Evolutionary conservation across 2,113 vertebrate genomes (phyloP), one percentile per base, ranked within the genome.

Genomic region (Myrmecophaga tridactyla): DNA sequence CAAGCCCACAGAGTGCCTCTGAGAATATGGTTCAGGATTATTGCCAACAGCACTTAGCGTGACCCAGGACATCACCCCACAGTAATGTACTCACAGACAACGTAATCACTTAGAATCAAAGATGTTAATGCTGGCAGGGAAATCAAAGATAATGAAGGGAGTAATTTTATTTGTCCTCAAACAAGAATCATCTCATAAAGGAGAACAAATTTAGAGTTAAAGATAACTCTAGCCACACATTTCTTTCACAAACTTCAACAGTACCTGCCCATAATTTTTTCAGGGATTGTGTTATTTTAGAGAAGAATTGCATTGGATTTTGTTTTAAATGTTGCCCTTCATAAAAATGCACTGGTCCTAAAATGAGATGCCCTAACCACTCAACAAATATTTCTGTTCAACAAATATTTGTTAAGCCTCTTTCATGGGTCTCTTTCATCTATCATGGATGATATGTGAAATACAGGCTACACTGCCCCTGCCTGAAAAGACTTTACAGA

Each of bases 301-400:
- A 62, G 34, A 89, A 84, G 15, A 90, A 46, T 7, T 78, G 43
- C 12, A 65, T 84, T 48, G n/a, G n/a, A 60, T 81, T 60, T 39
- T 81, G 23, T 60, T 39, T 81, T 60, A 41, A 73, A 86, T 36
- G 36, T 48, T 56, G 39, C 23, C 34, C 75, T 89, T 67, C 25
- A 60, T 94, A 81, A 86, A 96, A 89, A 62, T 27, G 36, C 31
- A 62, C 67, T 88, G n/a, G 0, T 60, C 92, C 27, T 73, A 95
- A 92, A 76, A 62, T 63, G 43, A 92, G 34, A 53, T 41, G 17
- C 6, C 78, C 29, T 62, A 63, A 34, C 21, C 27, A 39, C 51
- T 86, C 65, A 76, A 53, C 60, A 56, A 65, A n/a, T n/a, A n/a
- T n/a, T n/a, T 86, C 12, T 36, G 36, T 7, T 25, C 25, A 70